phyloP scores from a whole-genome alignment of 2,113 vertebrate genomes.

The Syrmaticus mikado region DNA sequence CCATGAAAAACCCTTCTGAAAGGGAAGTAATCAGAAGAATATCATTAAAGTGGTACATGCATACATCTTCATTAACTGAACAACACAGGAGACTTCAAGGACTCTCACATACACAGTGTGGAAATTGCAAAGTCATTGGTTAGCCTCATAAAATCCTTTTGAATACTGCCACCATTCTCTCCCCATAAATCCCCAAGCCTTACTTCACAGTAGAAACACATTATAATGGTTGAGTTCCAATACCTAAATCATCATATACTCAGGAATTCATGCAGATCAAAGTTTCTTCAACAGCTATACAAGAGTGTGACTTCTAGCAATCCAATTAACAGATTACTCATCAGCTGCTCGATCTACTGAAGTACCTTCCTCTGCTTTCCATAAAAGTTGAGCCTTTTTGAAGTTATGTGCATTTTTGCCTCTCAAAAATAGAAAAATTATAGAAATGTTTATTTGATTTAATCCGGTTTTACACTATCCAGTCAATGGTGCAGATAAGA shows the following conservation, averaged over 20 bases:
- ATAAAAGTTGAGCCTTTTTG: background rate
- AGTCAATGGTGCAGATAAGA: background rate
- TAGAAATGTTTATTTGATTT: background rate
- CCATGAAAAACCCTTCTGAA: background rate
- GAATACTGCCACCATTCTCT: background rate
- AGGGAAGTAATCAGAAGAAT: background rate
- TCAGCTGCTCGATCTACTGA: background rate
- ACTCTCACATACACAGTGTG: fast-evolving
- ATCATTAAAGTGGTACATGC: background rate
- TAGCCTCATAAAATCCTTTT: background rate
- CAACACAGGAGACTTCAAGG: background rate
- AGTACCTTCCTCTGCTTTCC: background rate
- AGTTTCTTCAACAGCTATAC: background rate
- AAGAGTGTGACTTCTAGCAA: background rate
- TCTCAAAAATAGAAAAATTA: background rate
- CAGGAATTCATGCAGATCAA: background rate
- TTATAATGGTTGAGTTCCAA: background rate
- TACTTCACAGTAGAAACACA: conserved; percentile 17
- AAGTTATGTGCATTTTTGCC: background rate
- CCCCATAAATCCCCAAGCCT: background rate
- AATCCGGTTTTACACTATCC: background rate
- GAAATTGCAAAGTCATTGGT: background rate
- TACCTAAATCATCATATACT: background rate
- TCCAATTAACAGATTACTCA: background rate
- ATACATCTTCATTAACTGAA: background rate